Base-by-base conservation (phyloP, 2,888 invertebrate species). In the Boloria selene region DNA sequence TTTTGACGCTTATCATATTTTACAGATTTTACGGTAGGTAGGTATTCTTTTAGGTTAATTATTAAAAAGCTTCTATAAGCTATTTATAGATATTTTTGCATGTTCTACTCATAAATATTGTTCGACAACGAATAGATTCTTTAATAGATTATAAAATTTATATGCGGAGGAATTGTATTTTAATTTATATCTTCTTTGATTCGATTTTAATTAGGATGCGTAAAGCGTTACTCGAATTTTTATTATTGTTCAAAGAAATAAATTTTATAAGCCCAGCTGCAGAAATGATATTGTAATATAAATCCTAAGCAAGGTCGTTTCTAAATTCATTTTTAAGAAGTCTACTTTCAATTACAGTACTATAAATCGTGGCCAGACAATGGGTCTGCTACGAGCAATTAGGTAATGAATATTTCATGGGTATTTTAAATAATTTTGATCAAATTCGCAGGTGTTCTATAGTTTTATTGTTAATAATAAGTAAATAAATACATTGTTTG, bases 361-460 rank as follows among this genome's bases (percentile, higher is more conserved):
- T 88, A 88, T 89, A 88, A 88, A 88, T 87, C 79, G 70, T 77
- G 65, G 72, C 73, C 71, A 80, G 80, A 87, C 88, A 86, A 87
- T 84, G 78, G 82, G 73, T 58, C 56, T 75, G 78, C 77, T 77
- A 77, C 77, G 71, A 45, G 53, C 81, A 83, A 84, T 85, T 83
- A 84, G 60, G 65, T 71, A 77, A 86, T 87, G 84, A 87, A 87
- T 88, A 84, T 84, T 87, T 84, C 82, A 87, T 84, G 75, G 71
- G 69, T 77, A 84, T 83, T 83, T 82, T 81, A 68, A 51, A 62
- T 65, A 68, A 66, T 59, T 63, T 45, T 56, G 61, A 65, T 68
- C 58, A 62, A 70, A 60, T 69, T 70, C 70, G 72, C 73, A 74
- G 74, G 72, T 74, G 73, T 71, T 68, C 70, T 60, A 31, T 3